Base-by-base conservation (phyloP, 2,888 invertebrate species). In the Anthophora plumipes region DNA sequence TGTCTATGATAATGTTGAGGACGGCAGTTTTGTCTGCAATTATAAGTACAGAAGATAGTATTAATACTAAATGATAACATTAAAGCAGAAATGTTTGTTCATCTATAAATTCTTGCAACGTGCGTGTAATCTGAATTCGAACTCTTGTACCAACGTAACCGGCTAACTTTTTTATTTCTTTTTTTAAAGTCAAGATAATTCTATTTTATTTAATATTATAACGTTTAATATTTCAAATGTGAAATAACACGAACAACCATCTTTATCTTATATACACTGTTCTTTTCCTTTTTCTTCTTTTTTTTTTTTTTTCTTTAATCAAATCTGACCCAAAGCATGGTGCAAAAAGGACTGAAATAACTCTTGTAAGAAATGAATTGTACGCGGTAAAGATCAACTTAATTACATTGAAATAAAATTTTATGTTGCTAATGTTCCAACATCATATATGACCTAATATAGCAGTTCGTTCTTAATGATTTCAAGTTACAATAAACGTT, bases 21-120 rank as follows among this genome's bases (percentile, higher is more conserved):
- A 90, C 91, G 90, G 91, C 91, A 91, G 89, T 91, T 91, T 80
- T 90, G 83, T 90, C 91, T 92, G 91, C 88, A 92, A 92, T 70
- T 83, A 89, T 76, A 83, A 88, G 82, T 86, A 88, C 72, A 88
- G 79, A 85, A 81, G 79, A 81, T 80, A 63, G 63, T 50, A 77
- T 85, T 88, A 88, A 80, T 84, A 84, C 55, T 41, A 77, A 52
- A 52, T 17, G 52, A 73, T 31, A 70, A 83, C 31, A 20, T 71
- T 39, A 37, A 12, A 39, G 52, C 22, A 17, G 14, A 31, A 20
- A 59, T 52, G 17, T 57, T 63, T 39, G 17, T 71, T 50, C 17
- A 17, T 48, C 39, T n/a, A 46, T 20, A 55, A 60, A 46, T 60
- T 48, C 43, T 74, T 12, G 22, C 4, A 41, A 20, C 52, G 17